Evolutionary conservation across 2,113 vertebrate species (phyloP), one percentile per base, ranked within the genome.

Genomic region (Sebastes fasciatus): DNA sequence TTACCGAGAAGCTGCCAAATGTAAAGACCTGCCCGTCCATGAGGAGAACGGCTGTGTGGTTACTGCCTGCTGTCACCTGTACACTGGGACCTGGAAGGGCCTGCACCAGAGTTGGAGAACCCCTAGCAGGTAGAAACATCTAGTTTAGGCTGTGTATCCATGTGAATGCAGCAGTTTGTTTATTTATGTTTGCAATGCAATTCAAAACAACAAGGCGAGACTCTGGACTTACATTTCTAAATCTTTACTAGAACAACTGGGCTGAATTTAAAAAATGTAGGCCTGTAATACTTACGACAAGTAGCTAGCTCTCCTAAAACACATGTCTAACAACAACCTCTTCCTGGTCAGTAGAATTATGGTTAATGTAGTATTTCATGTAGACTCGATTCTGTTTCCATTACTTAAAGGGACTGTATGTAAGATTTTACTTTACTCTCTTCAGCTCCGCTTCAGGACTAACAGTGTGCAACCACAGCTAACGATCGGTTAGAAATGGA

Each of bases 1-100:
- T 96, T 96, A 99, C 98, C 90, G 98, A 99, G 93, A 99, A 99
- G 89, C 98, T 99, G 91, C 98, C 98, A 90, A 99, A 99, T 6
- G 98, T 99, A 94, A 98, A 99, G 88, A 99, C 98, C 85, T 99
- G 98, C 74, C 98, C 98, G 87, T 99, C 98, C 95, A 96, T 94
- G 90, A 99, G 95, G 43, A 99, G 97, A 78, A 99, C 95, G 19
- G 96, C 98, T n/a, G 98, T 99, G 91, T 99, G 98, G 94, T 99
- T 99, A 93, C 98, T 99, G 86, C 98, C 98, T 71, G 98, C 98
- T 51, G 97, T 98, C 79, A 99, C 98, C 93, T 99, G 98, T 10
- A 97, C 95, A 89, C 98, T 99, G 68, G 97, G 96, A 82, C 96
- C 96, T 21, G 98, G 97, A 40, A 99, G 95, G 23, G 97, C 96